Evolutionary conservation across 2,797 vertebrate species (phyloP).

Genomic region (Oreochromis mossambicus): DNA sequence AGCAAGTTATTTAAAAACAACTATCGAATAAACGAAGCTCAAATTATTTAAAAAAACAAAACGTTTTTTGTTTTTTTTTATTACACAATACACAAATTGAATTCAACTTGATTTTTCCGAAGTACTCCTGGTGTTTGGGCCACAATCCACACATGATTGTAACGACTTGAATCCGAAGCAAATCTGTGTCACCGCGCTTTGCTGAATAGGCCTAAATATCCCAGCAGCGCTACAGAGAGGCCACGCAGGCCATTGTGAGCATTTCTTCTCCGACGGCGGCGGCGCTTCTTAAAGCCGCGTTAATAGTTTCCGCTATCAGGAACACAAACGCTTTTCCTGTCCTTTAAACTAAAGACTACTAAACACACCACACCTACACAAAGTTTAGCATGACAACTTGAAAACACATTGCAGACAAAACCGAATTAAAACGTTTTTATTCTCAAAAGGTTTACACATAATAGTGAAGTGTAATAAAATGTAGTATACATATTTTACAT

Average conservation of each 20-base stretch:
- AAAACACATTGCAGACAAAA: constrained; percentile 14
- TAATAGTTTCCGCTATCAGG: background rate
- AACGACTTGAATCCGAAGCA: background rate
- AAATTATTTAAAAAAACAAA: background rate
- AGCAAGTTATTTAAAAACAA: background rate
- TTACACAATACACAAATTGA: rapidly evolving
- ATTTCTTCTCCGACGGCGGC: background rate
- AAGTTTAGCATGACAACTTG: background rate
- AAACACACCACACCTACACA: background rate
- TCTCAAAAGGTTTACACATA: constrained; percentile 7
- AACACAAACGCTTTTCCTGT: background rate
- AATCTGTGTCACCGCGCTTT: background rate
- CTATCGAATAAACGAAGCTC: background rate
- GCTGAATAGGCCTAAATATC: background rate
- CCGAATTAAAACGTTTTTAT: constrained; percentile 27
- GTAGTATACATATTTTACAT: background rate
- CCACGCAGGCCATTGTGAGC: background rate
- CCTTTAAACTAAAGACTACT: background rate
- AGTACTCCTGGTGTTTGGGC: background rate
- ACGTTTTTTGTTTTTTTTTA: too few relatives aligned
- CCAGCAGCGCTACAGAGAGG: background rate
- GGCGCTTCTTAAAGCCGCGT: background rate
- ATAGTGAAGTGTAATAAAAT: background rate
- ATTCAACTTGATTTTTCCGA: background rate
- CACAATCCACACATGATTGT: too few relatives aligned